These are phyloP conservation scores for Rutilus rutilus DNA, from an alignment of 2,113 vertebrate genomes.

Conservation along the genomic window DNA sequence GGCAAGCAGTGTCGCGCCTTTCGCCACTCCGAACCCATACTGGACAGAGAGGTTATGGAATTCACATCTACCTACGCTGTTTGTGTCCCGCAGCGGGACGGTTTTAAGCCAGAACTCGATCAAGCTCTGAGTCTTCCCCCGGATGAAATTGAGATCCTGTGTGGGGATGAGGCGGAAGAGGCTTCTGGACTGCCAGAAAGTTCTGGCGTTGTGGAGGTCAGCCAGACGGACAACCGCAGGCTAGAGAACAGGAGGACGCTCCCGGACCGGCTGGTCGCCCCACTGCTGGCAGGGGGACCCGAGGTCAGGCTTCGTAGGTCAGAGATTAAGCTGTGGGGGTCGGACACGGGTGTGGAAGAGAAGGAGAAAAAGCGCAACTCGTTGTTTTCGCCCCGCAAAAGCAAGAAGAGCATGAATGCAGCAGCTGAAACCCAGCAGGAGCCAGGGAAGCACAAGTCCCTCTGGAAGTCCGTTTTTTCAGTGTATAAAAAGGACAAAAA, in stretches of 20 bases:
- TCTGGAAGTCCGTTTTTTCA: slow-evolving; percentile 88
- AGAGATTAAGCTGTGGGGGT: slow-evolving; percentile 23
- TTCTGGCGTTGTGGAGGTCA: not conserved
- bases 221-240: not conserved
- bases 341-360: slow-evolving; percentile 47
- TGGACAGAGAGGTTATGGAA: slow-evolving; percentile 63
- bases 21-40: slow-evolving; percentile 52
- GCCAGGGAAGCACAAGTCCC: slow-evolving; percentile 76
- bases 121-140: slow-evolving; percentile 48
- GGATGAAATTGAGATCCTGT: slow-evolving; percentile 47
- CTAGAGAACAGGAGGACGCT: not conserved
- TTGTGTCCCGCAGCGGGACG: not conserved
- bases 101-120: not conserved
- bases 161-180: slow-evolving; percentile 24
- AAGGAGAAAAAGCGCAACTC: slow-evolving; percentile 84
- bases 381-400: slow-evolving; percentile 85
- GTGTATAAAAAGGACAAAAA: slow-evolving; percentile 86
- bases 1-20: slow-evolving; percentile 70
- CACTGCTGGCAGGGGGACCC: slow-evolving; percentile 7
- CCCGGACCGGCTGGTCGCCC: not conserved
- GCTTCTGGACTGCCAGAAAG: slow-evolving; percentile 10
- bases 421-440: slow-evolving; percentile 70
- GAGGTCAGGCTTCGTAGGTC: slow-evolving; percentile 36
- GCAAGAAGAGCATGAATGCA: slow-evolving; percentile 77
- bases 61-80: not conserved